These are phyloP conservation scores for Eumerus sabulonum DNA, from an alignment of 2,888 invertebrate genomes.

Conservation along the genomic window DNA sequence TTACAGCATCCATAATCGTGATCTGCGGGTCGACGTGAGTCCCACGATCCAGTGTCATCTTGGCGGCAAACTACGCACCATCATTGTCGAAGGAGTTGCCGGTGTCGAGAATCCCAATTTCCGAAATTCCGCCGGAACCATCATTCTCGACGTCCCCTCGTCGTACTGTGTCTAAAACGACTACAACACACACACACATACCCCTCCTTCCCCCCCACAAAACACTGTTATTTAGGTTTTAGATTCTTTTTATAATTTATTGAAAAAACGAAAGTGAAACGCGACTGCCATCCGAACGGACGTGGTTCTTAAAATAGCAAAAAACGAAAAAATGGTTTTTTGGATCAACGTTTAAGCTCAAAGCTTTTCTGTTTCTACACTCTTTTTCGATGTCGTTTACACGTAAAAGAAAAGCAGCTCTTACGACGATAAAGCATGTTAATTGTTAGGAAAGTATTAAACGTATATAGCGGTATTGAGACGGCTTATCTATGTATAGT, in stretches of 20 bases:
- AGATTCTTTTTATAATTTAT: slow-evolving; percentile 49
- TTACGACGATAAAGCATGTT: background rate
- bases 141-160: slow-evolving; percentile 78
- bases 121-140: slow-evolving; percentile 75
- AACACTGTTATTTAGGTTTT: slow-evolving; percentile 62
- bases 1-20: slow-evolving; percentile 84
- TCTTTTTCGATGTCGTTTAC: slow-evolving; percentile 41
- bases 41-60: slow-evolving; percentile 90
- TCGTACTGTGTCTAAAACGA: slow-evolving; percentile 75
- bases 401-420: slow-evolving; percentile 10
- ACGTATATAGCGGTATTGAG: slow-evolving; percentile 14
- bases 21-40: slow-evolving; percentile 86
- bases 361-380: slow-evolving; percentile 36
- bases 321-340: slow-evolving; percentile 2
- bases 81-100: slow-evolving; percentile 76
- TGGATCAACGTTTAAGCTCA: slow-evolving; percentile 36
- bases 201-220: too few relatives aligned
- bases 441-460: slow-evolving; percentile 19
- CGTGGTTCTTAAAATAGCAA: slow-evolving; percentile 10
- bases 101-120: slow-evolving; percentile 77
- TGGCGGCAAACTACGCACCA: slow-evolving; percentile 86
- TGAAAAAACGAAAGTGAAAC: slow-evolving; percentile 16
- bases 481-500: slow-evolving; percentile 28
- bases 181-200: slow-evolving; percentile 1
- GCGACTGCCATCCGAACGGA: slow-evolving; percentile 16